Base-by-base conservation (phyloP, 2,797 vertebrate species). In the Moxostoma hubbsi region DNA sequence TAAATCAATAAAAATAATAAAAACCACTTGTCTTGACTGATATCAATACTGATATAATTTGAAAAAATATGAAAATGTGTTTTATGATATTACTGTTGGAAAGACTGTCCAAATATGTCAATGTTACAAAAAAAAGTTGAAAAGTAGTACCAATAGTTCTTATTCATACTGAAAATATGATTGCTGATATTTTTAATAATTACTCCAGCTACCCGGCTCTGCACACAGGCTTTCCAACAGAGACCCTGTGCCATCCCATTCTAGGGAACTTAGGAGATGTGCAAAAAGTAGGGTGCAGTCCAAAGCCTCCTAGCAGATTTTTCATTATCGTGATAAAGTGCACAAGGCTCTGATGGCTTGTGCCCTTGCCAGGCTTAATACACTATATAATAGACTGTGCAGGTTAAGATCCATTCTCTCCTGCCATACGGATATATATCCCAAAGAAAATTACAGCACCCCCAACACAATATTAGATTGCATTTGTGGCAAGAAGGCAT, bases 311-410 rank as follows among this genome's bases (percentile, higher is more conserved):
- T 66, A 54, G 50, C 59, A 71, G 51, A 65, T 81, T 83, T 80
- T 79, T 81, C 65, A 82, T 84, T 86, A 84, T 75, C 59, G 74
- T 86, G 83, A 86, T 82, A 72, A 84, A 85, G 82, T 83, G 66
- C 69, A 72, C 71, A 61, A 84, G 63, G 66, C 77, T 63, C 51
- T 77, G 78, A 55, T 55, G 69, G 62, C 69, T 77, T 15, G 54
- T 80, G 64, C 69, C 62, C 51, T 84, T 83, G 77, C 80, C 83
- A 83, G 74, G 57, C 51, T 66, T 83, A 84, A 85, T 79, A 84
- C 58, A 79, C 49, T 74, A 71, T 74, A 70, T 86, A 84, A 84
- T 82, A 71, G 81, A 86, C 83, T 83, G 75, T 74, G 70, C 75
- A 73, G 83, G 46, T 86, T 83, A 73, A 80, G 85, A 84, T 59